Percentiles rank a stretch among this genome's conserved stretches.
Evolutionary conservation across 2,113 vertebrate species (phyloP).

Genomic region (Propithecus coquereli): DNA sequence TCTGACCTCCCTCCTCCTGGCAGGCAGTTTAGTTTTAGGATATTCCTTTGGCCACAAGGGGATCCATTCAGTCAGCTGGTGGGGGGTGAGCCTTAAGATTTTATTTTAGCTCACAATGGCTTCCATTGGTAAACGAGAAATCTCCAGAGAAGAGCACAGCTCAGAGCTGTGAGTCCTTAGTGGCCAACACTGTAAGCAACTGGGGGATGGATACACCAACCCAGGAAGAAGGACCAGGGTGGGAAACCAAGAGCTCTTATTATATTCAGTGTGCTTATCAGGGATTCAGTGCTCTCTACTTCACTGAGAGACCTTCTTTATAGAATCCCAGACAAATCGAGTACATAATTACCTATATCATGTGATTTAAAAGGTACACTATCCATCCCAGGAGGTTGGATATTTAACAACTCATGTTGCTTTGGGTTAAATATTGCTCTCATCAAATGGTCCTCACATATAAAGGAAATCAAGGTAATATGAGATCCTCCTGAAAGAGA

Average conservation of each 20-base stretch:
- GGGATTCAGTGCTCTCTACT: not conserved
- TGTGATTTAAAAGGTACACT: not conserved
- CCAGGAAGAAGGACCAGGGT: not conserved
- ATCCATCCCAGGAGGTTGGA: not conserved
- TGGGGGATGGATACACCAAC: not conserved
- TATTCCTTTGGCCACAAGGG: too few relatives aligned
- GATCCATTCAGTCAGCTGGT: too few relatives aligned
- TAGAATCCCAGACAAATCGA: not conserved
- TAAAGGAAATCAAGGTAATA: not conserved
- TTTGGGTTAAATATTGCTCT: not conserved
- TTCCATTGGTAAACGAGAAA: not conserved
- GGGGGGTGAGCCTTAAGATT: too few relatives aligned
- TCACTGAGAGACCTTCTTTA: not conserved
- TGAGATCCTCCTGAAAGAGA: not conserved
- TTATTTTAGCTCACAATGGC: too few relatives aligned
- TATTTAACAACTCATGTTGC: not conserved
- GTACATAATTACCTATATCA: not conserved
- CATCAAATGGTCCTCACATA: not conserved
- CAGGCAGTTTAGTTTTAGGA: too few relatives aligned
- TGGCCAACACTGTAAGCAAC: not conserved
- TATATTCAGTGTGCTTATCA: not conserved
- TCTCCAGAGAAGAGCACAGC: not conserved
- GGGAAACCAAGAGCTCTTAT: not conserved
- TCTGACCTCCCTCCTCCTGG: too few relatives aligned
- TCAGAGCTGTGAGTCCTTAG: not conserved